Evolutionary conservation across 2,797 vertebrate genomes (phyloP).

Genomic region (Apogon talboti): DNA sequence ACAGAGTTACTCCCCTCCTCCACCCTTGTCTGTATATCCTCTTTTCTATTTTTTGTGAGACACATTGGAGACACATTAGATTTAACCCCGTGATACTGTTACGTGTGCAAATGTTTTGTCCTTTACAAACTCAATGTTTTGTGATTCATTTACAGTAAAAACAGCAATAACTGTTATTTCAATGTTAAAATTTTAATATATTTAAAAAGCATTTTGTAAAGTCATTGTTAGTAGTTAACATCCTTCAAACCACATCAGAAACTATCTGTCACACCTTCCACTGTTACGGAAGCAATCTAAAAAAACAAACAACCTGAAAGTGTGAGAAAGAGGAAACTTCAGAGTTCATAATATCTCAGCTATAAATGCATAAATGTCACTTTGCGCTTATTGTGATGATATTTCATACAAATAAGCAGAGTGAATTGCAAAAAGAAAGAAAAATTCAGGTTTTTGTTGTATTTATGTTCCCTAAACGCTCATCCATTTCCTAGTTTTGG

Average conservation of each 20-base stretch:
- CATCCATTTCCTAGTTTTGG: background rate
- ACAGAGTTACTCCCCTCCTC: background rate
- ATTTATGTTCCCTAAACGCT: background rate
- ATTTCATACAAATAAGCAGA: background rate
- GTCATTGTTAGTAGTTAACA: background rate
- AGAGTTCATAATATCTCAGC: constrained; percentile 22
- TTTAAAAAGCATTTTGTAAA: no score
- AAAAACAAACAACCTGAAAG: background rate
- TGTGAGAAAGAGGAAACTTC: background rate
- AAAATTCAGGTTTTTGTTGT: background rate
- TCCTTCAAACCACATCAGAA: background rate
- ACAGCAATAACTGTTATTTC: no score
- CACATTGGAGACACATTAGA: no score
- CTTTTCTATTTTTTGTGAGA: background rate
- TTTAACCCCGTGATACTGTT: no score
- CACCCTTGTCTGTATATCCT: background rate
- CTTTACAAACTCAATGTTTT: background rate
- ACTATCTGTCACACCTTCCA: constrained; percentile 2
- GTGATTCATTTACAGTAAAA: background rate
- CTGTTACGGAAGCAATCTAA: background rate
- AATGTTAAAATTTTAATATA: no score
- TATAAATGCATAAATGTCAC: constrained; percentile 38
- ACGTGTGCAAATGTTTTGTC: background rate
- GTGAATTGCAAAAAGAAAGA: background rate
- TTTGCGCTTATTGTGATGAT: constrained; percentile 32